Evolutionary conservation across 2,113 vertebrate genomes (phyloP), one percentile per base, ranked within the genome.

Genomic region (Cottus gobio): DNA sequence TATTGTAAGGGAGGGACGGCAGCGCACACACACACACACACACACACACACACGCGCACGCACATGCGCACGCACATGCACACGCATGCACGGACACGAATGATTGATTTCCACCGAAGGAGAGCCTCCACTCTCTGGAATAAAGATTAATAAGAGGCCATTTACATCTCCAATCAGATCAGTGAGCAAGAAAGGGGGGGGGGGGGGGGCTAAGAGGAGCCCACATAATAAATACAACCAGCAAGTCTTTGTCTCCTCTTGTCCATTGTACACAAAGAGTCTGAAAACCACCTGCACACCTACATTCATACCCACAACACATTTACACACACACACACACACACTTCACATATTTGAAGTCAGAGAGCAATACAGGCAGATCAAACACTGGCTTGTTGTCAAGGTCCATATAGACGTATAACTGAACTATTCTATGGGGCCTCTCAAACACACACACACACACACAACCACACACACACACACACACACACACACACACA

Each of bases 141-240:
- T 89, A 77, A 92, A 91, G 90, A 93, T 90, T 93, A 89, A 93
- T 93, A 90, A 85, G 80, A 89, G 84, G 76, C 67, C 87, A 90
- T 93, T 92, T 92, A 91, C 84, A 92, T 92, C 86, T 89, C 69
- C 86, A 80, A 90, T 87, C 84, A 87, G 60, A 89, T 85, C 79
- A 79, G 69, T 73, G 54, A 82, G 71, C n/a, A 65, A 75, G 30
- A 48, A n/a, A 37, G 54, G 57, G 30, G 5, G 44, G 7, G 3
- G 30, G 46, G 42, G 39, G 31, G 16, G n/a, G 56, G 26, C 4
- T 37, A n/a, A 69, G 34, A 37, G 62, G 9, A 70, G 30, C 58
- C 30, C 10, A 52, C n/a, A 79, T n/a, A 65, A 63, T 62, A 64
- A 75, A 77, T 75, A 65, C 44, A 75, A 46, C 9, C 5, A 3